Conservation (phyloP, 2,888 invertebrate species). For the Dryadula phaetusa region DNA sequence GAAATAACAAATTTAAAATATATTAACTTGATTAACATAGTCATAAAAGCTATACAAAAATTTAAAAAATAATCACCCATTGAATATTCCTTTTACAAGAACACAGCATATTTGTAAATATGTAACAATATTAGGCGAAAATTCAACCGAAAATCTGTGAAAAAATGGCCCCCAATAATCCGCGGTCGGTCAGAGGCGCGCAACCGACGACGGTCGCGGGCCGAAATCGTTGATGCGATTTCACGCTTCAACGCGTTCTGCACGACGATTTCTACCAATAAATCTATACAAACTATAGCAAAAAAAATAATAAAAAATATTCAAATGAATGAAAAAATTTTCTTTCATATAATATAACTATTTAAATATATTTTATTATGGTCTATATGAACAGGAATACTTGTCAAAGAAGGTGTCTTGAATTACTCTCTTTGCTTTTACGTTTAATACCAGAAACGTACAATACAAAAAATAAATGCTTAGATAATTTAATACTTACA, state of each 20-base stretch:
- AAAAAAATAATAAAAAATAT: neutral
- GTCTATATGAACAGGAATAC: too few species aligned
- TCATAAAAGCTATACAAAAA: too few species aligned
- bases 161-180: slow-evolving; percentile 47
- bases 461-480: neutral
- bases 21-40: too few species aligned
- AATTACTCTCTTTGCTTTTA: neutral
- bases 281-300: slow-evolving; percentile 35
- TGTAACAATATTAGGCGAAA: slow-evolving; percentile 21
- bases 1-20: too few species aligned
- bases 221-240: slow-evolving; percentile 63
- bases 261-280: slow-evolving; percentile 46
- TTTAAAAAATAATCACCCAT: neutral
- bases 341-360: neutral
- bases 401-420: too few species aligned
- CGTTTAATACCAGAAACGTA: too few species aligned
- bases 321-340: neutral
- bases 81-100: neutral
- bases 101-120: slow-evolving; percentile 15
- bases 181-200: slow-evolving; percentile 65
- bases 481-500: neutral
- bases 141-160: slow-evolving; percentile 27
- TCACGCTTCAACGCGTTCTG: slow-evolving; percentile 53
- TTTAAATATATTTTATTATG: too few species aligned
- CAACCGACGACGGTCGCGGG: slow-evolving; percentile 67